Evolutionary conservation across 2,797 vertebrate genomes (phyloP).

Genomic region (Sylvilagus floridanus): DNA sequence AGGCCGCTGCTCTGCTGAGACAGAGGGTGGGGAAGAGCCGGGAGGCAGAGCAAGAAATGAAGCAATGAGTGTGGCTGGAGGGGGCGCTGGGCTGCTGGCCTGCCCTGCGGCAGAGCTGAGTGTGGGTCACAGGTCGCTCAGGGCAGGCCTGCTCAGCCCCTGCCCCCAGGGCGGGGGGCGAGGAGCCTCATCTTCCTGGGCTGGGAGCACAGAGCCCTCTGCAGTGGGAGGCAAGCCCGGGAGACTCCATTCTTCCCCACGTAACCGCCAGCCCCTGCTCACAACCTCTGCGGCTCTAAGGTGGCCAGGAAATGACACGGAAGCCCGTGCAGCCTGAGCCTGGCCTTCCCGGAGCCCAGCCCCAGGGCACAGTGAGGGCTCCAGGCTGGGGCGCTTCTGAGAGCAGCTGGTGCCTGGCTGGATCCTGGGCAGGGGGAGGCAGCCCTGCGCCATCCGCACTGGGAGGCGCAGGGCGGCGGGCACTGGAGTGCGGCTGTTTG

Average conservation of each 20-base stretch:
- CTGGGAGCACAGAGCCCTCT: background rate
- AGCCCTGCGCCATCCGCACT: accelerated
- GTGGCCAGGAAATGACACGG: slow-evolving; percentile 76
- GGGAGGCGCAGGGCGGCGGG: accelerated
- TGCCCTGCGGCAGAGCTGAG: background rate
- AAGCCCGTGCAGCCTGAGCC: slow-evolving; percentile 19
- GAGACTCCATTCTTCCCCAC: too few species aligned
- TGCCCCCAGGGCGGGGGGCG: too few species aligned
- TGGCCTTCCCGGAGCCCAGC: background rate
- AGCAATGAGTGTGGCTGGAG: background rate
- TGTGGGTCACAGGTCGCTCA: background rate
- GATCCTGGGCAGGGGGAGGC: background rate
- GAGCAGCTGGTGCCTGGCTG: background rate
- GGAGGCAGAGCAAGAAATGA: background rate
- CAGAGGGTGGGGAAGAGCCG: background rate
- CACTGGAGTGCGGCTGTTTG: background rate
- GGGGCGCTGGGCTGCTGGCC: background rate
- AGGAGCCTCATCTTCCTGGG: too few species aligned
- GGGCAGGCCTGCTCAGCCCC: background rate
- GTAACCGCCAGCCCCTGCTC: slow-evolving; percentile 42
- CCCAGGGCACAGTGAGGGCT: background rate
- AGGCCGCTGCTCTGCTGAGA: background rate
- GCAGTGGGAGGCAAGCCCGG: background rate
- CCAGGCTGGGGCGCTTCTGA: background rate
- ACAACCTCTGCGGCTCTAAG: slow-evolving; percentile 66